Percentiles rank a stretch among this genome's conserved stretches.
Evolutionary conservation across 2,797 vertebrate species (phyloP).

Genomic region (Cuniculus paca): DNA sequence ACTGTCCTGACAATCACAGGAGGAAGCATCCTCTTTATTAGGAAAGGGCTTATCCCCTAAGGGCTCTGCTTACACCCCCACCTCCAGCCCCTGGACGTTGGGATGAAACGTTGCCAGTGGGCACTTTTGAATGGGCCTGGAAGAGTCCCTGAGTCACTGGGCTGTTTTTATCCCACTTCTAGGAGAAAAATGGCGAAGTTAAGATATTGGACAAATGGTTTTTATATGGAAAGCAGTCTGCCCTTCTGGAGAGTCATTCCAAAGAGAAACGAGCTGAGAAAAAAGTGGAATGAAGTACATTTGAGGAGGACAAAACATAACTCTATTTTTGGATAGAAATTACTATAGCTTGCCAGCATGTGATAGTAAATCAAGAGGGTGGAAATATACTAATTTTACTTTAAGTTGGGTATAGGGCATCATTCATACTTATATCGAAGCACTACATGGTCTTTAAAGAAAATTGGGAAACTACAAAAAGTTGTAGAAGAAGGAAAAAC

Average conservation of each 20-base stretch:
- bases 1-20: not conserved
- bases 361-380: not conserved
- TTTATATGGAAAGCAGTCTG: not conserved
- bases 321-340: not conserved
- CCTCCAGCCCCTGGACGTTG: not conserved
- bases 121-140: not conserved
- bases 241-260: not conserved
- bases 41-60: not conserved
- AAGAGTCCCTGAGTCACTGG: not conserved
- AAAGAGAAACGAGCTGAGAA: not conserved
- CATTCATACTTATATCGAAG: not conserved
- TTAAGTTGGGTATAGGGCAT: not conserved
- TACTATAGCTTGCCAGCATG: not conserved
- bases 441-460: constrained; percentile 10
- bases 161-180: not conserved
- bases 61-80: not conserved
- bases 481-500: not conserved
- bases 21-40: not conserved
- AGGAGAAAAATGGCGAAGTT: not conserved
- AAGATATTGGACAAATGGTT: not conserved
- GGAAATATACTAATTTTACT: not conserved
- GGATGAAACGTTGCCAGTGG: not conserved
- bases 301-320: not conserved
- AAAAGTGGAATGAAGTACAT: not conserved
- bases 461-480: not conserved